These are phyloP conservation scores for Apotomis turbidana DNA, from an alignment of 2,888 invertebrate genomes.

Conservation along the genomic window DNA sequence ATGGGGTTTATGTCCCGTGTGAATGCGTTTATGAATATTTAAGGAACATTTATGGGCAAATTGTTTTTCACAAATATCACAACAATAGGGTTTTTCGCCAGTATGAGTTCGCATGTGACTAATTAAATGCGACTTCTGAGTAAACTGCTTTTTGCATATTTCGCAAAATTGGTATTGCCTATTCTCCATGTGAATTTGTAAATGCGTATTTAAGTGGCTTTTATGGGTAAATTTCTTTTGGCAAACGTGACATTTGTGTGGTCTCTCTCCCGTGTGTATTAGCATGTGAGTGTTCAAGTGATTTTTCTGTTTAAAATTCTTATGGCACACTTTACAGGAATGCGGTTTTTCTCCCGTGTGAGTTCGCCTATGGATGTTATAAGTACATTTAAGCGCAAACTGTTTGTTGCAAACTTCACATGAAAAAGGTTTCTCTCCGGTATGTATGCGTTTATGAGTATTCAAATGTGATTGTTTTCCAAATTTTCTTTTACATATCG, in stretches of 20 bases:
- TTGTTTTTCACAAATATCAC: conserved; percentile 1
- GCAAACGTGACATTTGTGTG: background rate
- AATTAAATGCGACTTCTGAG: background rate
- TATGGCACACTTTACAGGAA: background rate
- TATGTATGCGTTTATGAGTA: conserved; percentile 4
- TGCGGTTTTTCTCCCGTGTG: background rate
- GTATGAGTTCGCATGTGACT: background rate
- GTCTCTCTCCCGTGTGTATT: background rate
- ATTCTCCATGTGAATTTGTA: background rate
- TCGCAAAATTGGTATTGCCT: background rate
- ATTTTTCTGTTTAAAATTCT: background rate
- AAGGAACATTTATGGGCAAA: conserved; percentile 16
- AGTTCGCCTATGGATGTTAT: background rate
- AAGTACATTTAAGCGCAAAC: background rate
- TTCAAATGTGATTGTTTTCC: background rate
- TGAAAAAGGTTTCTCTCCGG: conserved; percentile 3
- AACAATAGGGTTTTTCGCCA: background rate
- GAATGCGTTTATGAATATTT: conserved; percentile 14
- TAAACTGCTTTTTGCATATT: background rate
- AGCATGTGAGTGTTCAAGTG: background rate
- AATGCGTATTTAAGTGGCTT: background rate
- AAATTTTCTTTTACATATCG: background rate
- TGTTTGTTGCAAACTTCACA: conserved; percentile 9
- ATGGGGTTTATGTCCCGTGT: conserved; percentile 13
- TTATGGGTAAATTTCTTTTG: background rate